Evolutionary conservation across 1,140 invertebrate species (phyloP), one percentile per base, ranked within the genome.

Genomic region (Calliphora vicina): DNA sequence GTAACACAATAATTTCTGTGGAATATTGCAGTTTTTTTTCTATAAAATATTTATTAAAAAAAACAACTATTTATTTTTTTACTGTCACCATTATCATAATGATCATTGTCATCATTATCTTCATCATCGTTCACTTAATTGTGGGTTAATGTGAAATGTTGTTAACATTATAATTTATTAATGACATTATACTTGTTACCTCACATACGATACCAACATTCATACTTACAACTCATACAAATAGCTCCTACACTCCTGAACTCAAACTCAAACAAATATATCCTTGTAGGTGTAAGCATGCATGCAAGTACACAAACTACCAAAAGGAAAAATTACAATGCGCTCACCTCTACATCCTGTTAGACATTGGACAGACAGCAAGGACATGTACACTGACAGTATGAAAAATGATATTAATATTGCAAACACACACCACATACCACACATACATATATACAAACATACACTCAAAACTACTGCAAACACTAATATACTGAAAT

Each of bases 151-250:
- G 81, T 82, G 67, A 25, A 73, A 50, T 26, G 42, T 25, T 82
- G 81, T 82, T 82, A 82, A 82, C 61, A 72, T 82, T 74, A 82
- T 82, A 73, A 82, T 74, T 82, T 74, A 82, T 73, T 82, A 71
- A 82, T 74, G 42, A 29, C 20, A 82, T 82, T 82, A 82, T 82
- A n/a, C 81, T 42, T 72, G 35, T 82, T 82, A 82, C 43, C 67
- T 27, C 43, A 35, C 45, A 72, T 26, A 57, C 13, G 13, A 20
- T 57, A 35, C 8, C 2, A 35, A 3, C 12, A 57, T 57, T 17
- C 50, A 57, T 67, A 20, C 61, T 17, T 67, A 67, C n/a, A n/a
- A 15, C 13, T 20, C 2, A 67, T n/a, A n/a, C n/a, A n/a, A n/a
- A n/a, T n/a, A n/a, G n/a, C n/a, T n/a, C n/a, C n/a, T n/a, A n/a